These are phyloP conservation scores for Callocephalon fimbriatum DNA, from an alignment of 2,113 vertebrate genomes.

Conservation along the genomic window DNA sequence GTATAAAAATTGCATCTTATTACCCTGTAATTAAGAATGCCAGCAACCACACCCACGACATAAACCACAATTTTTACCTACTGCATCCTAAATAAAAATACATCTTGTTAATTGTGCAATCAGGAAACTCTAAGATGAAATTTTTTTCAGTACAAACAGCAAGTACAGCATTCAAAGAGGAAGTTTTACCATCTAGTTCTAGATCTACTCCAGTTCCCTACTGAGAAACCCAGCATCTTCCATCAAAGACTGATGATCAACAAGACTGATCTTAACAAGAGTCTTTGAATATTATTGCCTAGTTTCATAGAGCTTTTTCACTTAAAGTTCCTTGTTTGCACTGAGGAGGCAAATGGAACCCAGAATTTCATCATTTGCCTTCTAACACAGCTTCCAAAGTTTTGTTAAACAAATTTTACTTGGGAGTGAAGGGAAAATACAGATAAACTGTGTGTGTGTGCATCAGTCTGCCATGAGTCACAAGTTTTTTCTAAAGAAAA, in stretches of 20 bases:
- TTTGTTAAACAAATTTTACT: background rate
- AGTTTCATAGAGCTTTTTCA: background rate
- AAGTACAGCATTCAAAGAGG: background rate
- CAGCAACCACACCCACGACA: background rate
- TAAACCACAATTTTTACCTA: background rate
- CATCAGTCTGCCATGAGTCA: background rate
- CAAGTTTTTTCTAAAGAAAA: background rate
- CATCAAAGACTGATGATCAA: background rate
- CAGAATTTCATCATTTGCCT: background rate
- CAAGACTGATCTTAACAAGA: background rate
- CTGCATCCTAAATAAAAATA: background rate
- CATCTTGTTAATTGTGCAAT: background rate
- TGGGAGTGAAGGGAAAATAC: background rate
- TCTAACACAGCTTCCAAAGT: background rate
- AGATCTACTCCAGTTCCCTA: background rate
- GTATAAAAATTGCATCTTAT: background rate
- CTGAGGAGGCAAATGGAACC: background rate
- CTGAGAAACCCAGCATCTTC: background rate
- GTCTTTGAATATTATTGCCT: background rate
- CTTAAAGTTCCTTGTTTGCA: background rate
- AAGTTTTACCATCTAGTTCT: background rate
- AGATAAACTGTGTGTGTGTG: background rate
- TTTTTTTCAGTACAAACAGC: background rate
- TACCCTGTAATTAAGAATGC: background rate
- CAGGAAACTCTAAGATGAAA: background rate